phyloP scores from a whole-genome alignment of 2,113 vertebrate species.

The Gila orcuttii region DNA sequence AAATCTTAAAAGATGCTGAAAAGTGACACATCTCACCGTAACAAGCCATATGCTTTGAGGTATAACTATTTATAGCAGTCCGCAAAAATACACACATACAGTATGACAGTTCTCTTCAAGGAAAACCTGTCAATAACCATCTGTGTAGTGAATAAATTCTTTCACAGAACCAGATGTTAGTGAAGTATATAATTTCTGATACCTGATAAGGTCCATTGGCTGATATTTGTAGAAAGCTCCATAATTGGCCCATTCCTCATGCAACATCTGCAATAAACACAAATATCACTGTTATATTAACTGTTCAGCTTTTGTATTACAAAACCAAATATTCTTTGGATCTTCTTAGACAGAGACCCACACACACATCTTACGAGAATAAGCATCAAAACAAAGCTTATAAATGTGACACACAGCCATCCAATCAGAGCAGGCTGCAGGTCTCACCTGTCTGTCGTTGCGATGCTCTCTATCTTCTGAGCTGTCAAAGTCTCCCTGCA shows the following conservation, averaged over 20 bases:
- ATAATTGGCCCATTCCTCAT: constrained; percentile 96
- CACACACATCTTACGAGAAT: background rate
- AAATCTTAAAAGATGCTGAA: background rate
- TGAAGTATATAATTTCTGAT: constrained; percentile 38
- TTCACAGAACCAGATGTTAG: background rate
- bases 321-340: background rate
- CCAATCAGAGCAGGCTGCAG: background rate
- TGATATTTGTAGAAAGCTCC: constrained; percentile 96
- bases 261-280: constrained; percentile 80
- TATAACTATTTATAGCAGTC: background rate
- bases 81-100: background rate
- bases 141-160: background rate
- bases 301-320: background rate
- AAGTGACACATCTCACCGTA: background rate
- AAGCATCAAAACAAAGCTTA: background rate
- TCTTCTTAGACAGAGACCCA: background rate
- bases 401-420: background rate
- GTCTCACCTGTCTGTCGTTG: constrained; percentile 92
- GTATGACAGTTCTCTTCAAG: background rate
- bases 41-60: background rate
- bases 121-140: background rate
- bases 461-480: constrained; percentile 76
- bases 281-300: constrained; percentile 29
- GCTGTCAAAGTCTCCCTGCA: constrained; percentile 87
- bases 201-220: constrained; percentile 96